Conservation (phyloP, 2,888 invertebrate genomes). For the Tubiluchus corallicola region DNA sequence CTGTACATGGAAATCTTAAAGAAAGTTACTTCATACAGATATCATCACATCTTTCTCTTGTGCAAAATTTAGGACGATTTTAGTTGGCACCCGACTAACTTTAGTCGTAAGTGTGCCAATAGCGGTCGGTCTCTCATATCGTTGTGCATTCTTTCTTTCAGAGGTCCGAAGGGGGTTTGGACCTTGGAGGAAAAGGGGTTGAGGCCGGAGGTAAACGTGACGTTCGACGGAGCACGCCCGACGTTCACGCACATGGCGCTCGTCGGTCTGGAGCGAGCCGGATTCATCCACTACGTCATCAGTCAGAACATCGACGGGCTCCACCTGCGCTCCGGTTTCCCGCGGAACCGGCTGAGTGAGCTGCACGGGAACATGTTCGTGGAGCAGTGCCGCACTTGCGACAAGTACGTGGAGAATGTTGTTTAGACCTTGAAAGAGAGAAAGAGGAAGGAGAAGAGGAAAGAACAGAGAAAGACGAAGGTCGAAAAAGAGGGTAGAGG, state of each 20-base stretch:
- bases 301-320: conserved; percentile 98
- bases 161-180: conserved; percentile 89
- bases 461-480: too few relatives aligned
- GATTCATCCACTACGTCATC: conserved; percentile 56
- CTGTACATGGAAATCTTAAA: too few relatives aligned
- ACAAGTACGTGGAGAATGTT: conserved; percentile 45
- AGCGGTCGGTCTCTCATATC: too few relatives aligned
- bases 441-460: too few relatives aligned
- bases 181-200: conserved; percentile 75
- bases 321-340: conserved; percentile 72
- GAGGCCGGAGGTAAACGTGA: conserved; percentile 53
- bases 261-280: conserved; percentile 49
- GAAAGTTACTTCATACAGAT: too few relatives aligned
- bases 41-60: too few relatives aligned
- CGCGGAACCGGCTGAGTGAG: conserved; percentile 61
- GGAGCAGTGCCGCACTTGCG: conserved; percentile 74
- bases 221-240: conserved; percentile 74
- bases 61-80: too few relatives aligned
- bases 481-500: too few relatives aligned
- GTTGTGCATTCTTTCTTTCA: too few relatives aligned
- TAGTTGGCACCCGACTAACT: too few relatives aligned
- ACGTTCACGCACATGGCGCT: conserved; percentile 87
- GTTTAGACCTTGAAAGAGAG: conserved; percentile 21
- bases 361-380: conserved; percentile 96
- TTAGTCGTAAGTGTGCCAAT: too few relatives aligned